These are phyloP conservation scores for Pantherophis vulpinus DNA, from an alignment of 2,797 vertebrate species.

Conservation along the genomic window DNA sequence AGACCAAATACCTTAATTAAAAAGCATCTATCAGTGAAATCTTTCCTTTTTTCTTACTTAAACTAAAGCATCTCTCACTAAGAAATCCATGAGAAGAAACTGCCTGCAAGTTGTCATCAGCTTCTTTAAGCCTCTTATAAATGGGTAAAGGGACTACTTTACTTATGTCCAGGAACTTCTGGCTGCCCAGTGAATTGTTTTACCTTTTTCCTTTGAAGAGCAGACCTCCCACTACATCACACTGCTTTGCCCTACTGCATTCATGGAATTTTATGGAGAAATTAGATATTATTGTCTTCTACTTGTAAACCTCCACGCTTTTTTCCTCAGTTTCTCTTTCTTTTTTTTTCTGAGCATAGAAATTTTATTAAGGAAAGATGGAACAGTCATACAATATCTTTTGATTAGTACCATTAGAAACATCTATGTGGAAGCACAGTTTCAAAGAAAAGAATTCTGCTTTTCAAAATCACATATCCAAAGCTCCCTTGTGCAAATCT, in stretches of 20 bases:
- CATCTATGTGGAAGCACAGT: not conserved
- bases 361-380: not conserved
- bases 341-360: not conserved
- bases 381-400: not conserved
- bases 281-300: not conserved
- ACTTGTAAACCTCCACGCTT: not conserved
- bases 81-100: not conserved
- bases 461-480: not conserved
- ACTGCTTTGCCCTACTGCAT: not conserved
- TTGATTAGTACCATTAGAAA: not conserved
- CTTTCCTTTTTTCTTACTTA: not conserved
- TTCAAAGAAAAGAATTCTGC: not conserved
- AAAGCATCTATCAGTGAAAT: slow-evolving; percentile 43
- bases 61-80: not conserved
- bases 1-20: slow-evolving; percentile 51
- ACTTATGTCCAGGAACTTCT: not conserved
- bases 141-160: slow-evolving; percentile 54
- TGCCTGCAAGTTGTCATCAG: not conserved
- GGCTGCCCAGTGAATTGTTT: not conserved
- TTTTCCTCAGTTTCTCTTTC: not conserved
- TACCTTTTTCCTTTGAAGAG: not conserved
- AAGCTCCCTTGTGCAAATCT: not conserved
- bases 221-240: not conserved
- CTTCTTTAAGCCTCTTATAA: slow-evolving; percentile 66
- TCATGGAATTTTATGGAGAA: not conserved